Evolutionary conservation across 2,888 invertebrate genomes (phyloP), one percentile per base, ranked within the genome.

Genomic region (Taphrorychus bicolor): DNA sequence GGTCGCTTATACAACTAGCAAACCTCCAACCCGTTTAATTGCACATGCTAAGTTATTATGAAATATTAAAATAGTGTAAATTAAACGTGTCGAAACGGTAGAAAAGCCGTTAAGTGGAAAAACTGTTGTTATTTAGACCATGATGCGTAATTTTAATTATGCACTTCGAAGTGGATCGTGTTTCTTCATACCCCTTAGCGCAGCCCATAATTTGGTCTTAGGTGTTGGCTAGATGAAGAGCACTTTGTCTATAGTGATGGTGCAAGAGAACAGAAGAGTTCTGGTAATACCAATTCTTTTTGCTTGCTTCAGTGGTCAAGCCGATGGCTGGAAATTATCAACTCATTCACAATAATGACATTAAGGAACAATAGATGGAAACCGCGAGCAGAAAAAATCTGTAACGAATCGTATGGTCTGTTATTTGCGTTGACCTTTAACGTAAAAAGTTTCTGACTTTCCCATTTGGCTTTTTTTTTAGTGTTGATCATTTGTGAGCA

Each of bases 91-190:
- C 45, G 45, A 45, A 45, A 45, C 16, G 11, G 2, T 45, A 45
- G 45, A 45, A 45, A 45, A 45, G 5, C 45, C 45, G 45, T 45
- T 45, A 45, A 45, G 45, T 45, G 17, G 45, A 17, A 45, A 45
- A 45, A 45, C 32, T 32, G 7, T 45, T 14, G 45, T 45, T 45
- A 16, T 45, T 45, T 45, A 45, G 45, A 45, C 45, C 45, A 45
- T 45, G 45, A 11, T 32, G 32, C 32, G 11, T 32, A 11, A 32
- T 32, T 45, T 45, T 45, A 45, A 45, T 45, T 11, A 45, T 45
- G 45, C 45, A 45, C 14, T 45, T 45, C 14, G 14, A 45, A 45
- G 45, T 32, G 7, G 32, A 3, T 32, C 3, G 32, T 32, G 32
- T 32, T 32, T 9, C 32, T 32, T 32, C 32, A 32, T 32, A 32